Conservation (phyloP, 2,797 vertebrate genomes). For the Borostomias antarcticus region DNA sequence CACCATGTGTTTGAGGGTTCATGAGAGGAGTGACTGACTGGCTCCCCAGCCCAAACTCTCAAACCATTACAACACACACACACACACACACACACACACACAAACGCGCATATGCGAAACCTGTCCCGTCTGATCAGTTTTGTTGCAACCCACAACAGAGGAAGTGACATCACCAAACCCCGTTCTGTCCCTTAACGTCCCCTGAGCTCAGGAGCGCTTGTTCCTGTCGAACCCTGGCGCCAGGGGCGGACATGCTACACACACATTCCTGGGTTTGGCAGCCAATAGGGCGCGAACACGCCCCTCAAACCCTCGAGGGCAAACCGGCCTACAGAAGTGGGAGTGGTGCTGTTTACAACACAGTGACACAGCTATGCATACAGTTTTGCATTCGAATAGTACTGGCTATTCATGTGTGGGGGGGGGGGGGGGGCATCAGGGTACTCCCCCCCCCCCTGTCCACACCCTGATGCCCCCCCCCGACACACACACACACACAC, state of each 20-base stretch:
- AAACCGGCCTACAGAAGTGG: neutral
- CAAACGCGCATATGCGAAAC: no score
- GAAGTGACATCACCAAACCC: neutral
- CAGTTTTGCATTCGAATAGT: neutral
- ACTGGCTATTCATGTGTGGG: no score
- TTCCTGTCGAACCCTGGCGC: neutral
- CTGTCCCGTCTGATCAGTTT: neutral
- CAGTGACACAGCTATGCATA: neutral
- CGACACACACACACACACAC: no score
- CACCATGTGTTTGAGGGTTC: no score
- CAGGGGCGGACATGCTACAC: slow-evolving; percentile 5
- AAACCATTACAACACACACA: no score
- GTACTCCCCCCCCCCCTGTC: neutral
- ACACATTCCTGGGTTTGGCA: neutral
- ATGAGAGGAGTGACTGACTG: no score
- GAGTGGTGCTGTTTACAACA: neutral
- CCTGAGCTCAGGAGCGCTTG: neutral
- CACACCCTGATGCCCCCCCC: neutral
- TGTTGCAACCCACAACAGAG: neutral
- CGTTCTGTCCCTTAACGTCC: neutral
- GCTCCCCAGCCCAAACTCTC: no score
- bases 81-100: neutral
- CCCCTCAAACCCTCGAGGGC: neutral
- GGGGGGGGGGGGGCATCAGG: no score
- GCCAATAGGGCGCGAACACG: neutral